These are phyloP conservation scores for Eretmocerus hayati DNA, from an alignment of 2,888 invertebrate genomes.

Conservation along the genomic window DNA sequence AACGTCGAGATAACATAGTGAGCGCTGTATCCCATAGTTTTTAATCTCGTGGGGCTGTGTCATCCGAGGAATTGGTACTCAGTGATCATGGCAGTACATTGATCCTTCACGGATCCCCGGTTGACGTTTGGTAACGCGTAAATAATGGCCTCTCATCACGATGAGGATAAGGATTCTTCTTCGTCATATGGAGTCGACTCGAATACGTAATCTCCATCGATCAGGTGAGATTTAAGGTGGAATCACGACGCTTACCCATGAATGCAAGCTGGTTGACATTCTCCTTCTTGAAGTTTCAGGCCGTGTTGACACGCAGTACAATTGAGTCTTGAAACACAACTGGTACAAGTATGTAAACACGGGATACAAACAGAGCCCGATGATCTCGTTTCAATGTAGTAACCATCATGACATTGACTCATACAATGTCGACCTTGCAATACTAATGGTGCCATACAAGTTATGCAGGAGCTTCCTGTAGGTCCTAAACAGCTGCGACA, in stretches of 20 bases:
- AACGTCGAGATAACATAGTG: too few species aligned
- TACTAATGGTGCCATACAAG: conserved; percentile 66
- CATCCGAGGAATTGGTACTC: too few species aligned
- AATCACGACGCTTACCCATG: conserved; percentile 50
- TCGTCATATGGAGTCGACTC: too few species aligned
- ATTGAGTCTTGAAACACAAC: conserved; percentile 71
- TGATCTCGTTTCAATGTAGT: conserved; percentile 59
- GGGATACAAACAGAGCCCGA: conserved; percentile 56
- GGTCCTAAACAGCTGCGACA: conserved; percentile 80
- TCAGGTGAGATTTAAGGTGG: too few species aligned
- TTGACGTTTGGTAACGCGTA: too few species aligned
- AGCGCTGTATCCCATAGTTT: too few species aligned
- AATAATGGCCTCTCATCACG: too few species aligned
- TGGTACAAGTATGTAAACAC: conserved; percentile 72
- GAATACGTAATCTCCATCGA: too few species aligned
- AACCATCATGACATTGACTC: conserved; percentile 67
- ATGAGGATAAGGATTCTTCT: too few species aligned
- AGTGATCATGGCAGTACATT: too few species aligned
- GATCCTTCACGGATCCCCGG: too few species aligned
- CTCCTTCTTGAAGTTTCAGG: conserved; percentile 73
- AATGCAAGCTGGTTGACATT: conserved; percentile 74
- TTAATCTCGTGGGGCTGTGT: too few species aligned
- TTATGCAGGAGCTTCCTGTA: conserved; percentile 65
- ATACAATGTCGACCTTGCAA: conserved; percentile 70
- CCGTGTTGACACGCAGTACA: conserved; percentile 74